Conservation (phyloP, 1,140 invertebrate genomes). For the Pteromalus puparum region DNA sequence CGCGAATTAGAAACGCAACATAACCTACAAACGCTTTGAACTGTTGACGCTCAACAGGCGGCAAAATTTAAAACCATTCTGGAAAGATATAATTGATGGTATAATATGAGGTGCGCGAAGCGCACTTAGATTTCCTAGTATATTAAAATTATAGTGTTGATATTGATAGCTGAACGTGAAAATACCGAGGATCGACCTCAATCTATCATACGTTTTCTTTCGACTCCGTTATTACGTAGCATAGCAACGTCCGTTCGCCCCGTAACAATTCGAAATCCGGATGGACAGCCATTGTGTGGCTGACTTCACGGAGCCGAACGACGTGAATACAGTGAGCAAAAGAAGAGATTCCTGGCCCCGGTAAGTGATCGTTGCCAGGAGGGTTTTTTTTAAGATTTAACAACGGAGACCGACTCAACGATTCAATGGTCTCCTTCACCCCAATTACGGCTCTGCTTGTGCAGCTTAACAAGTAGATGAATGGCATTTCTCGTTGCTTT, state of each 20-base stretch:
- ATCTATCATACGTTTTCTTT: background rate
- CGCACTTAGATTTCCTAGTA: no score
- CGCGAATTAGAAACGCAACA: no score
- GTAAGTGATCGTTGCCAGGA: background rate
- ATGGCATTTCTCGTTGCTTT: background rate
- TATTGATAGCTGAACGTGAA: background rate
- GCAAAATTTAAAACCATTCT: no score
- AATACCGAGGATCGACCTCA: background rate
- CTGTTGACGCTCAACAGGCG: no score
- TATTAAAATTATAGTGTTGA: no score
- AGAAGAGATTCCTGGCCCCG: background rate
- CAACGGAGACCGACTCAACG: background rate
- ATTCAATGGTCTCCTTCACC: background rate
- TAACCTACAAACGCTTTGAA: no score
- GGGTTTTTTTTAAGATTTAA: conserved; percentile 1
- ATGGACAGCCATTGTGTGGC: background rate
- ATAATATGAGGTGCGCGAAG: no score
- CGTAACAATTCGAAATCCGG: background rate
- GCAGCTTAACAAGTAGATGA: background rate
- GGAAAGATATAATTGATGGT: no score
- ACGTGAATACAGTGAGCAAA: background rate
- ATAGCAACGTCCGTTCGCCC: background rate
- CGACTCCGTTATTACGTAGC: background rate
- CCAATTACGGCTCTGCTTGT: background rate
- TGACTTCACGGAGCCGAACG: background rate